Evolutionary conservation across 2,113 vertebrate species (phyloP).

Genomic region (Tonatia bakeri): DNA sequence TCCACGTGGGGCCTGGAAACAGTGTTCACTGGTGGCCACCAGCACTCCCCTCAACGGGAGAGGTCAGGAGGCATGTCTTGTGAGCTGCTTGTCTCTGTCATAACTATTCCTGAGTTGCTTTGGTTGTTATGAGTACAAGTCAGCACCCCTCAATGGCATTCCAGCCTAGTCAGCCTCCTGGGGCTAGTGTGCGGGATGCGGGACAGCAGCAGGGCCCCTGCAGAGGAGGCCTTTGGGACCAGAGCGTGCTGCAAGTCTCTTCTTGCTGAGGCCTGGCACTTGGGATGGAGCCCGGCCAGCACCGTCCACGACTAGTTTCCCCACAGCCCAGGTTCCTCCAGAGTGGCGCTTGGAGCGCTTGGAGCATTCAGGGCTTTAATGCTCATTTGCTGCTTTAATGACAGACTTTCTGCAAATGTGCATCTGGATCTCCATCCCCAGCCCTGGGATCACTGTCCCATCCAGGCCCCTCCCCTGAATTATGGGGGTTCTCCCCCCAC

Average conservation of each 20-base stretch:
- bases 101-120: no score
- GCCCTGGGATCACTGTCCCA: neutral
- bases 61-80: neutral
- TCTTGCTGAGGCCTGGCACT: neutral
- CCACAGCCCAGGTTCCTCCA: neutral
- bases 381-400: neutral
- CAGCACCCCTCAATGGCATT: neutral
- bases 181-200: neutral
- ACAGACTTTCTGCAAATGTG: fast-evolving
- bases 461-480: no score
- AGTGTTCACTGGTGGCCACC: fast-evolving
- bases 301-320: fast-evolving
- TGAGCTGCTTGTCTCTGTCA: neutral
- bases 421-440: no score
- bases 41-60: neutral
- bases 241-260: fast-evolving
- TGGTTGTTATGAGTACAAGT: neutral
- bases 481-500: fast-evolving
- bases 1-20: fast-evolving
- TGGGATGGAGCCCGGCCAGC: fast-evolving
- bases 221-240: neutral
- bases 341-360: neutral
- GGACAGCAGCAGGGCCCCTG: no score
- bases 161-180: neutral
- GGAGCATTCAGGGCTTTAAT: no score